Evolutionary conservation across 2,797 vertebrate species (phyloP).

Genomic region (Phoeniculus purpureus): DNA sequence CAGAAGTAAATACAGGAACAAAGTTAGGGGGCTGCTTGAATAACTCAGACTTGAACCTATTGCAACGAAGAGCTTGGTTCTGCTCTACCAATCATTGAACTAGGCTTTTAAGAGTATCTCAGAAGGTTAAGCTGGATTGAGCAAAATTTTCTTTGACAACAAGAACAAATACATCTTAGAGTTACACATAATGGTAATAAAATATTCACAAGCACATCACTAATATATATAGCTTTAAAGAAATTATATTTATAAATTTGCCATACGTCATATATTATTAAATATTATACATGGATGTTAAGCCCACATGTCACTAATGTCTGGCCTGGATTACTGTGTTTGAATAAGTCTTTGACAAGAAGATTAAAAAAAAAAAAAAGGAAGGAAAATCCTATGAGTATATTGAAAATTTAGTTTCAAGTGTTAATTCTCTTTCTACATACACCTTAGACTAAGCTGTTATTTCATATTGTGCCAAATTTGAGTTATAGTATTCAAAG

Average conservation of each 20-base stretch:
- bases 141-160: not conserved
- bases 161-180: not conserved
- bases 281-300: not conserved
- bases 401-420: not conserved
- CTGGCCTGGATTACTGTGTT: not conserved
- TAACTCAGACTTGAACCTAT: not conserved
- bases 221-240: not conserved
- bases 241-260: not conserved
- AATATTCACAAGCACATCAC: not conserved
- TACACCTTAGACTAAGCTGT: not conserved
- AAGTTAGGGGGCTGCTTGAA: not conserved
- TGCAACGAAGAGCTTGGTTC: not conserved
- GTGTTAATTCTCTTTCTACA: not conserved
- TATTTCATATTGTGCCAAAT: not conserved
- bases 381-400: not conserved
- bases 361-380: no score
- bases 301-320: not conserved
- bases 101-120: not conserved
- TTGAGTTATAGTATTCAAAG: slow-evolving; percentile 29
- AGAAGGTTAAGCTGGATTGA: not conserved
- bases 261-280: not conserved
- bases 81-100: accelerated
- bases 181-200: not conserved
- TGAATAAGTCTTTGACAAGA: not conserved
- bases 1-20: not conserved